Evolutionary conservation across 2,797 vertebrate species (phyloP).

Genomic region (Poecile montanus): DNA sequence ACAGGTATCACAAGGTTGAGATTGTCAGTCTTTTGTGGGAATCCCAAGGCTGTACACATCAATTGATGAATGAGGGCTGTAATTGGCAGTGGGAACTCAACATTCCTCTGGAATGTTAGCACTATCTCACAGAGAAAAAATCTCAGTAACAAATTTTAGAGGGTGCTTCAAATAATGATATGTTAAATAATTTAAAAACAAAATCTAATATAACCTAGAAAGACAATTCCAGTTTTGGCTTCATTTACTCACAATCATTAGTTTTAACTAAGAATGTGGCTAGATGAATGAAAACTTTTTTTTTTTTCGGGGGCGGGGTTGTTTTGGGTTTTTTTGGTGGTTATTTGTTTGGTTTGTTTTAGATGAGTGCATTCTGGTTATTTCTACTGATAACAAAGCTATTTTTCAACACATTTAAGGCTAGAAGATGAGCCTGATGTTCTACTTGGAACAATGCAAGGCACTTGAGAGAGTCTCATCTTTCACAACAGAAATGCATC

Average conservation of each 20-base stretch:
- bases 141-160: background rate
- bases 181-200: background rate
- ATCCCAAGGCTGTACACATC: background rate
- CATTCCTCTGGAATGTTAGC: background rate
- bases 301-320: background rate
- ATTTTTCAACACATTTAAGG: background rate
- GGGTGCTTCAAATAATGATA: background rate
- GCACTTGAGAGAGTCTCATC: constrained; percentile 23
- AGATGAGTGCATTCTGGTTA: background rate
- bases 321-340: background rate
- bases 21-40: background rate
- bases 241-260: background rate
- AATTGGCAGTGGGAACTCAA: background rate
- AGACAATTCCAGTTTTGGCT: background rate
- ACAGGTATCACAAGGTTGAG: fast-evolving
- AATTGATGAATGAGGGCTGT: background rate
- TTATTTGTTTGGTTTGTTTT: background rate
- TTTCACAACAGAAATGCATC: constrained; percentile 44
- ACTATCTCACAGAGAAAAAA: background rate
- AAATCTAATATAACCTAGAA: background rate
- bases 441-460: background rate
- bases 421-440: constrained; percentile 3
- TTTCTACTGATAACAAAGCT: background rate
- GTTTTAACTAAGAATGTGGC: background rate
- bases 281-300: background rate